Evolutionary conservation across 2,113 vertebrate species (phyloP).

Genomic region (Salvelinus namaycush): DNA sequence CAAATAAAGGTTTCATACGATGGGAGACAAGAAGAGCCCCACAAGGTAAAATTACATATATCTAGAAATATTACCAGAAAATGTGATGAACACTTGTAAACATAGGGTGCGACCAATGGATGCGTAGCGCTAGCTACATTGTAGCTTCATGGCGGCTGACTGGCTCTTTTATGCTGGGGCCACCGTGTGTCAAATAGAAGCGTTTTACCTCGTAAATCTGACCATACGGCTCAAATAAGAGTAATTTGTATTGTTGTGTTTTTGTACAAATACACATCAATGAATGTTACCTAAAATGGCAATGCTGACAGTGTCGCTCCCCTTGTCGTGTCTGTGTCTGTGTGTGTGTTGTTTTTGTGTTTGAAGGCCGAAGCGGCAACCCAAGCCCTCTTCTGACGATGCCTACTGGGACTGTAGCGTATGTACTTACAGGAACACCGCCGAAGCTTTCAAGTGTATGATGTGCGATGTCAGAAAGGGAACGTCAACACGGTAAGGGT

Average conservation of each 20-base stretch:
- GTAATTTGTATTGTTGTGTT: not conserved
- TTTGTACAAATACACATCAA: not conserved
- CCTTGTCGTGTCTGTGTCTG: not conserved
- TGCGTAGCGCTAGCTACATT: slow-evolving; percentile 32
- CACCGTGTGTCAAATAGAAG: not conserved
- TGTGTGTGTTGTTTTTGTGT: slow-evolving; percentile 49
- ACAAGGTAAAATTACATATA: slow-evolving; percentile 80
- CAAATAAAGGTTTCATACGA: slow-evolving; percentile 54
- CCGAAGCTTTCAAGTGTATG: slow-evolving; percentile 98
- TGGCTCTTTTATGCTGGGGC: slow-evolving; percentile 28
- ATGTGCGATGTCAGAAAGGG: slow-evolving; percentile 99
- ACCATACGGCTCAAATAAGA: not conserved
- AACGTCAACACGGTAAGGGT: slow-evolving; percentile 91
- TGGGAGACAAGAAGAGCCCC: slow-evolving; percentile 97
- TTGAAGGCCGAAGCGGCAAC: slow-evolving; percentile 92
- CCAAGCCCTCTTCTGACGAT: slow-evolving; percentile 90
- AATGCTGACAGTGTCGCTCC: slow-evolving; percentile 10
- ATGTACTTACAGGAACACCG: slow-evolving; percentile 96
- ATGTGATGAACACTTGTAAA: not conserved
- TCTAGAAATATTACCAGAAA: not conserved
- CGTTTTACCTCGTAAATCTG: not conserved
- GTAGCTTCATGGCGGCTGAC: slow-evolving; percentile 69
- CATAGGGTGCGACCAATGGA: slow-evolving; percentile 52
- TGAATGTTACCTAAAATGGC: slow-evolving; percentile 8
- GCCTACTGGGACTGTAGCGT: slow-evolving; percentile 98